These are phyloP conservation scores for Entelurus aequoreus DNA, from an alignment of 2,113 vertebrate species.

Conservation along the genomic window DNA sequence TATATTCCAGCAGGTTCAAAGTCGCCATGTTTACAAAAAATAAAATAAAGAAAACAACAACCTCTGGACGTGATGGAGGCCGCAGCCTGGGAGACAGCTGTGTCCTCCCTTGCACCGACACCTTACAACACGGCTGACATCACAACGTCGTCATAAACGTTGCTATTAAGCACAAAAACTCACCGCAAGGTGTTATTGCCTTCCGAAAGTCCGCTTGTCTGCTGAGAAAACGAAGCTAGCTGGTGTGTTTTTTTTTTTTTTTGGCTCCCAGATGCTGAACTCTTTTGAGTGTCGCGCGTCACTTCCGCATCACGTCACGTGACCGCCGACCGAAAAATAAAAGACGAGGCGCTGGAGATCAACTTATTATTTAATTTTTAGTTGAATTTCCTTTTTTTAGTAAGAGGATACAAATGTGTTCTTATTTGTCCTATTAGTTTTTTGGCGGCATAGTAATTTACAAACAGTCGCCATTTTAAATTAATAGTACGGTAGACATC, in stretches of 20 bases:
- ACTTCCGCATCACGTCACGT: slow-evolving; percentile 66
- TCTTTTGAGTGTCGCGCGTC: slow-evolving; percentile 64
- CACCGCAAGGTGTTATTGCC: slow-evolving; percentile 9
- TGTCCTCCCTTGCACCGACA: slow-evolving; percentile 20
- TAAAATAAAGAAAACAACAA: background rate
- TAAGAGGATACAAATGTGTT: too few relatives aligned
- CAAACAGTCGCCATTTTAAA: too few relatives aligned
- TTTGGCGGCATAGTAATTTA: too few relatives aligned
- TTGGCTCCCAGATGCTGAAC: slow-evolving; percentile 58
- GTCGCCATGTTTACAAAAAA: slow-evolving; percentile 9
- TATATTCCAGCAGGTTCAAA: background rate
- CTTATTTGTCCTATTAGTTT: too few relatives aligned
- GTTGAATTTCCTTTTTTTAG: too few relatives aligned
- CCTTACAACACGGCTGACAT: slow-evolving; percentile 6
- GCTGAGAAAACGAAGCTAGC: slow-evolving; percentile 34
- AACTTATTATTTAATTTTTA: too few relatives aligned
- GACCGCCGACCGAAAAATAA: background rate
- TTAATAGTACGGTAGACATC: too few relatives aligned
- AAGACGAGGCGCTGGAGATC: too few relatives aligned
- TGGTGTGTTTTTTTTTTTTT: slow-evolving; percentile 40
- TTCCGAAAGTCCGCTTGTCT: slow-evolving; percentile 11
- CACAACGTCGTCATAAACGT: background rate
- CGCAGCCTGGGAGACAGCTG: slow-evolving; percentile 47
- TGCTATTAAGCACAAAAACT: slow-evolving; percentile 3
- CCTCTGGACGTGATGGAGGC: slow-evolving; percentile 42